These are phyloP conservation scores for Silurus asotus DNA, from an alignment of 2,113 vertebrate species.

Conservation along the genomic window DNA sequence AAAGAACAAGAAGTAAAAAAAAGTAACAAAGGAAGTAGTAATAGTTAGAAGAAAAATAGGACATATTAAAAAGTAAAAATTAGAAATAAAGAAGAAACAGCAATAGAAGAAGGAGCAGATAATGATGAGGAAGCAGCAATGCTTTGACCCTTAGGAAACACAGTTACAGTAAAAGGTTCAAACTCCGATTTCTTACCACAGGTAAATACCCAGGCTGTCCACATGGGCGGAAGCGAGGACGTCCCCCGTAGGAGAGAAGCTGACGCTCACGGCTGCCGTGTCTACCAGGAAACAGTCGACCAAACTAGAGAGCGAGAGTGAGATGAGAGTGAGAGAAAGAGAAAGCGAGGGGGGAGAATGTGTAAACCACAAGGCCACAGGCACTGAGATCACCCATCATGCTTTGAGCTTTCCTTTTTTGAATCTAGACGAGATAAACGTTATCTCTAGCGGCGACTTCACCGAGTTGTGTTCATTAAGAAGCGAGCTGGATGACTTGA, in stretches of 20 bases:
- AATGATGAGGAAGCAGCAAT: background rate
- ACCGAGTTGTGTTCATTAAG: constrained; percentile 30
- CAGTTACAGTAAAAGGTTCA: background rate
- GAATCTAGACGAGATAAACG: constrained; percentile 30
- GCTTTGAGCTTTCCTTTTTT: background rate
- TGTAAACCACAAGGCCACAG: constrained; percentile 16
- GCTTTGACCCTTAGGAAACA: background rate
- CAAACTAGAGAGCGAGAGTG: constrained; percentile 57
- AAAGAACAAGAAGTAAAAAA: background rate
- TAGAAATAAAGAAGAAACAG: background rate
- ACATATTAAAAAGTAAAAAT: no score
- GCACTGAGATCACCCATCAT: background rate
- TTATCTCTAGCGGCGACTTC: constrained; percentile 38
- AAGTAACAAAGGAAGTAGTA: background rate
- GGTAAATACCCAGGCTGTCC: constrained; percentile 88
- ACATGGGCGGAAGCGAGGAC: constrained; percentile 90
- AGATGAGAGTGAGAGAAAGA: background rate
- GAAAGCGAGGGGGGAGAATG: constrained; percentile 14
- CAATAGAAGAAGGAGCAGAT: background rate
- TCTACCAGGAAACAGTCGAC: constrained; percentile 93
- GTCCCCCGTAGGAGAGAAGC: constrained; percentile 93
- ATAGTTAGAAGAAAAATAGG: background rate
- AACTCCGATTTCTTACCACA: constrained; percentile 82
- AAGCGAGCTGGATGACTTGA: constrained; percentile 34
- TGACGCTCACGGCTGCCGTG: constrained; percentile 82